A percentile compares a stretch with the other conserved stretches of the same genome.
Evolutionary conservation across 2,113 vertebrate species (phyloP).

Genomic region (Mobula birostris): DNA sequence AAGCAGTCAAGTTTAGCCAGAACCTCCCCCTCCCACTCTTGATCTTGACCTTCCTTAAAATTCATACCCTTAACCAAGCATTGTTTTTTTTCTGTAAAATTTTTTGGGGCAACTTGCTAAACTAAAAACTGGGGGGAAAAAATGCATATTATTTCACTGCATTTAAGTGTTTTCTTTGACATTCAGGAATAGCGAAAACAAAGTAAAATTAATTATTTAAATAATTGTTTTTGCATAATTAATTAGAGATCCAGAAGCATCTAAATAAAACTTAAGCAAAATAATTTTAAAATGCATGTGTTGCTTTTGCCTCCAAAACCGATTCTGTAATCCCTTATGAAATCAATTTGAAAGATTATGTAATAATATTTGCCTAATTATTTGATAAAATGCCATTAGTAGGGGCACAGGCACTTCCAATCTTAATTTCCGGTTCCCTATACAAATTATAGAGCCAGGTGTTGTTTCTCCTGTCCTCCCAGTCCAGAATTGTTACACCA

Average conservation of each 20-base stretch:
- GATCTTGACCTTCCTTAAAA: background rate
- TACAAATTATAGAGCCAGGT: background rate
- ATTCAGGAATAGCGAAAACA: too few relatives aligned
- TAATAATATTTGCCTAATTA: background rate
- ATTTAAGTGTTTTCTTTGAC: too few relatives aligned
- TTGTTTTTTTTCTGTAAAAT: background rate
- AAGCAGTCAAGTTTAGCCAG: background rate
- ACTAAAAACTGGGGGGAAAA: background rate
- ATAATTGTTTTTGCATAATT: too few relatives aligned
- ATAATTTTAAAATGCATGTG: too few relatives aligned
- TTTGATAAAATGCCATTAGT: background rate
- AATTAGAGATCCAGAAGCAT: too few relatives aligned
- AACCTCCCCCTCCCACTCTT: background rate
- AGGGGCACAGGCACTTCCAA: background rate
- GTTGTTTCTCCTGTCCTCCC: too few relatives aligned
- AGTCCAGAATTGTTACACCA: too few relatives aligned
- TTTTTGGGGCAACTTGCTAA: background rate
- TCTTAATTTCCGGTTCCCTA: background rate
- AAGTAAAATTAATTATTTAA: too few relatives aligned
- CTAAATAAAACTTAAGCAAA: too few relatives aligned
- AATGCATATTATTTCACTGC: too few relatives aligned
- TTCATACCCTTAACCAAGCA: background rate
- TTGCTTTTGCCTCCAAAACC: too few relatives aligned
- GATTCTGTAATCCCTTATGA: background rate
- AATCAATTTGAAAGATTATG: background rate